phyloP scores from a whole-genome alignment of 2,888 invertebrate species.

The Morpho helenor region DNA sequence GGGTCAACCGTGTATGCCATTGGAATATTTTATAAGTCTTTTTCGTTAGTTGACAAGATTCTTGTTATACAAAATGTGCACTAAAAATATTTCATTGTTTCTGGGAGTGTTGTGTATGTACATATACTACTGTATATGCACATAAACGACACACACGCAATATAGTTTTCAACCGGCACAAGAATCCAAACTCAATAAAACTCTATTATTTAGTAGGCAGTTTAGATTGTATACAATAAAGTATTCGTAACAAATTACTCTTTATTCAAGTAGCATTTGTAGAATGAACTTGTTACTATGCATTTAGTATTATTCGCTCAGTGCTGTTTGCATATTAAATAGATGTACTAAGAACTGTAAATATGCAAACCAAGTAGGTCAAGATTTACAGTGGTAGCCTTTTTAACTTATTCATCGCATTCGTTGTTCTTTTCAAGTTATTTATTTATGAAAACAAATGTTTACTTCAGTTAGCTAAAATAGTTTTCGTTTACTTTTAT shows the following conservation, averaged over 20 bases:
- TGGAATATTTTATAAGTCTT: conserved; percentile 6
- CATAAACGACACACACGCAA: too few relatives aligned
- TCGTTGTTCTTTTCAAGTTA: background rate
- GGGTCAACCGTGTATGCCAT: conserved; percentile 5
- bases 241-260: background rate
- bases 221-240: conserved; percentile 1
- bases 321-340: conserved; percentile 8
- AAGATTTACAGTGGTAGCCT: conserved; percentile 1
- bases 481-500: too few relatives aligned
- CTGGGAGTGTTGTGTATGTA: too few relatives aligned
- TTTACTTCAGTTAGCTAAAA: too few relatives aligned
- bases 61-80: conserved; percentile 7
- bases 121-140: too few relatives aligned
- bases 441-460: too few relatives aligned
- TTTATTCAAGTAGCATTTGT: conserved; percentile 1
- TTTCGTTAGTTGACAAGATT: conserved; percentile 11
- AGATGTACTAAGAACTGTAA: conserved; percentile 6
- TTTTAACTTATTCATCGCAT: background rate
- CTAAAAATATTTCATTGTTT: background rate
- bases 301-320: conserved; percentile 5
- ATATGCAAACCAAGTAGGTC: conserved; percentile 9
- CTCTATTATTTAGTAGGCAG: too few relatives aligned
- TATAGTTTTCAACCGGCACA: too few relatives aligned
- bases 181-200: too few relatives aligned
- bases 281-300: conserved; percentile 3